Percentiles rank a stretch among this genome's conserved stretches.
Conservation (phyloP, 2,888 invertebrate genomes). For the Zootermopsis nevadensis region DNA sequence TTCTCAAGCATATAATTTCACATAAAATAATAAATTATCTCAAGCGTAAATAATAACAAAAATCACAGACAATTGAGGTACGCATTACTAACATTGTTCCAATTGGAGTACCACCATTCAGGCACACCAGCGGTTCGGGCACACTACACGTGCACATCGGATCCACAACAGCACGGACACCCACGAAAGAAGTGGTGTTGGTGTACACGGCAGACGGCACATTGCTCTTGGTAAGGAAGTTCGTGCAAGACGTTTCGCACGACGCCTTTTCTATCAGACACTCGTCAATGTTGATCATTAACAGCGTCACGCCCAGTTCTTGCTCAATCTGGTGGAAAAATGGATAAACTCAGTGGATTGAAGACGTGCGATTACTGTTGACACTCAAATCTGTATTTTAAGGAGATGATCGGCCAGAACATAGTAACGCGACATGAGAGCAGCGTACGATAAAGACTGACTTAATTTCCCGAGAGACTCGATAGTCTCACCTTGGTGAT, state of each 20-base stretch:
- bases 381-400: too few relatives aligned
- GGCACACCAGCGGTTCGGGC: conserved; percentile 69
- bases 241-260: conserved; percentile 82
- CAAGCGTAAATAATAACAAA: neutral
- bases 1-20: neutral
- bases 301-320: conserved; percentile 77
- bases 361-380: neutral
- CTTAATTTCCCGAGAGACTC: too few relatives aligned
- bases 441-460: too few relatives aligned
- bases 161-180: conserved; percentile 86
- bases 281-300: conserved; percentile 93
- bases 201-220: conserved; percentile 88
- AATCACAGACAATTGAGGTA: neutral
- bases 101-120: conserved; percentile 78
- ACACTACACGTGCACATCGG: conserved; percentile 78
- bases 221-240: conserved; percentile 77
- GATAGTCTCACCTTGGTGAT: too few relatives aligned
- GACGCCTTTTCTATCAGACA: conserved; percentile 82
- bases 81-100: conserved; percentile 54
- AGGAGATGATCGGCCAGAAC: too few relatives aligned
- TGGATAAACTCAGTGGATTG: conserved; percentile 12
- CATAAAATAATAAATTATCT: neutral
- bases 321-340: conserved; percentile 69
- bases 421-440: too few relatives aligned
- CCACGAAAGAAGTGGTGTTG: conserved; percentile 93